These are phyloP conservation scores for Dendrocincla fuliginosa DNA, from an alignment of 2,797 vertebrate genomes.

Conservation along the genomic window DNA sequence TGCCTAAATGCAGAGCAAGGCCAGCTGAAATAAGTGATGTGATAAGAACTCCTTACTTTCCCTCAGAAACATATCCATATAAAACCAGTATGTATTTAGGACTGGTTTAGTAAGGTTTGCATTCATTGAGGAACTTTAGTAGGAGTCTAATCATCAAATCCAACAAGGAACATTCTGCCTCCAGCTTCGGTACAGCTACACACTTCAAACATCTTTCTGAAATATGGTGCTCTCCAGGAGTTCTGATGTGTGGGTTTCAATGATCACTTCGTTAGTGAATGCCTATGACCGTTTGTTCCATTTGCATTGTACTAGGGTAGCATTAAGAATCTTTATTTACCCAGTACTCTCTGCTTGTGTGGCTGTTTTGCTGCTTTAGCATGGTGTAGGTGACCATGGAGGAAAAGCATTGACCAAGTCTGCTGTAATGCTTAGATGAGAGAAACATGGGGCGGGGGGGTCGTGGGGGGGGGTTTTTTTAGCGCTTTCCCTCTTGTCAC, in stretches of 20 bases:
- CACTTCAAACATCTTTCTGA: conserved; percentile 22
- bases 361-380: conserved; percentile 34
- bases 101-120: conserved; percentile 34
- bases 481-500: background rate
- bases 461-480: background rate
- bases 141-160: conserved; percentile 17
- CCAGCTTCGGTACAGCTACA: background rate
- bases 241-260: background rate
- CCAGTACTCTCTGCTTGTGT: conserved; percentile 16
- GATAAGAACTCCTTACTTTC: background rate
- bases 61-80: background rate
- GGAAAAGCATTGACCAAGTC: background rate
- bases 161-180: conserved; percentile 17
- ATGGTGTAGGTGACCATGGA: background rate
- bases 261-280: conserved; percentile 1
- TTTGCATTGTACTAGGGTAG: background rate
- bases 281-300: conserved; percentile 20
- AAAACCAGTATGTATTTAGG: conserved; percentile 38
- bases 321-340: conserved; percentile 19
- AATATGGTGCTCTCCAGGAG: conserved; percentile 70
- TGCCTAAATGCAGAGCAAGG: conserved; percentile 9
- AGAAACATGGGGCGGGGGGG: background rate
- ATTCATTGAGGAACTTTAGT: background rate
- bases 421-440: conserved; percentile 6
- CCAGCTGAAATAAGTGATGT: conserved; percentile 67